Percentiles rank a stretch among this genome's conserved stretches.
phyloP scores from a whole-genome alignment of 2,113 vertebrate genomes.

The Edolisoma coerulescens region DNA sequence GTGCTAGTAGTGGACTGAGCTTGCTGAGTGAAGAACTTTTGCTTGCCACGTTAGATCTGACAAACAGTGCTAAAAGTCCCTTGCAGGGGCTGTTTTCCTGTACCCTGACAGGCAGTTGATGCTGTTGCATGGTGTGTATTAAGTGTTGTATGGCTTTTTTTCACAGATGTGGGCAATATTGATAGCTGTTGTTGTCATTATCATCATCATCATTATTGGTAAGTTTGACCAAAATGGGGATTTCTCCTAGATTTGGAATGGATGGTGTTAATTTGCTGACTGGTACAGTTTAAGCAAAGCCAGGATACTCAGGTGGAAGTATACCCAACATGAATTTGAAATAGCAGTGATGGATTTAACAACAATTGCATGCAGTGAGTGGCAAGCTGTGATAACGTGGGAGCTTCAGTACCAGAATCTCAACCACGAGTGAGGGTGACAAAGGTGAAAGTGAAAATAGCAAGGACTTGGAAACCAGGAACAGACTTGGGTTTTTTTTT shows the following conservation, averaged over 20 bases:
- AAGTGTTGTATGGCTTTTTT: not conserved
- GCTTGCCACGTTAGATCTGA: not conserved
- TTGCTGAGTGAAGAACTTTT: not conserved
- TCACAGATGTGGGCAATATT: conserved; percentile 96
- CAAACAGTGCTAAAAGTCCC: not conserved
- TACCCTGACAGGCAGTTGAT: not conserved
- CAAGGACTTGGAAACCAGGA: not conserved
- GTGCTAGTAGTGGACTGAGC: not conserved
- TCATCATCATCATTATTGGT: conserved; percentile 91
- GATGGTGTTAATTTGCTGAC: not conserved
- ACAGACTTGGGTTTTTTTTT: not conserved
- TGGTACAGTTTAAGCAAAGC: not conserved
- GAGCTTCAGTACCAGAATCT: not conserved
- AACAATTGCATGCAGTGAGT: not conserved
- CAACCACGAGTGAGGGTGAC: accelerated
- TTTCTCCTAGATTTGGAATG: not conserved
- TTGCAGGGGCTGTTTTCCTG: not conserved
- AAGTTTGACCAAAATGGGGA: conserved; percentile 64
- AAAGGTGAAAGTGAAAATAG: not conserved
- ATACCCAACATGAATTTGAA: not conserved
- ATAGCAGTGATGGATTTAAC: not conserved
- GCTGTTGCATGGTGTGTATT: not conserved
- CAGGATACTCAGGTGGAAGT: not conserved
- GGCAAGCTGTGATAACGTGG: not conserved
- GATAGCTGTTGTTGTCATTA: conserved; percentile 82